Conservation (phyloP, 2,113 vertebrate genomes). For the Holacanthus passer region DNA sequence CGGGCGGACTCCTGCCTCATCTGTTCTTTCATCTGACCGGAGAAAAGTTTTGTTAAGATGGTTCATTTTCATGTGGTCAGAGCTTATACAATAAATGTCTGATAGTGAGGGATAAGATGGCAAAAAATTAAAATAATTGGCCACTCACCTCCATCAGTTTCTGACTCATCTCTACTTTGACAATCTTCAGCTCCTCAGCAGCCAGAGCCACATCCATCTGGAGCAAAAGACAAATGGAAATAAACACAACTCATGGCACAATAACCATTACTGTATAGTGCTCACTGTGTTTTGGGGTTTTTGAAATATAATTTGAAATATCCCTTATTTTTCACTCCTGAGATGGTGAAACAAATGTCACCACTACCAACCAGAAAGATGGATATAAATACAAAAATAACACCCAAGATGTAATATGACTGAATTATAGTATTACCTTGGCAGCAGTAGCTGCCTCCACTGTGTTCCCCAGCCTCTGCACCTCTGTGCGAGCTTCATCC, state of each 20-base stretch:
- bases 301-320: not conserved
- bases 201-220: constrained; percentile 80
- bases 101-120: not conserved
- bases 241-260: not conserved
- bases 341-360: too few relatives aligned
- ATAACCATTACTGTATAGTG: not conserved
- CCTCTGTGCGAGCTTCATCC: constrained; percentile 52
- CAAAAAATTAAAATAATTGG: not conserved
- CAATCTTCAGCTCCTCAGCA: constrained; percentile 82
- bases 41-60: not conserved
- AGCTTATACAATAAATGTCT: not conserved
- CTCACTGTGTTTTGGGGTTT: not conserved
- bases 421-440: constrained; percentile 69
- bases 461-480: constrained; percentile 72
- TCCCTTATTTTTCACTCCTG: too few relatives aligned
- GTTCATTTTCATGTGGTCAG: not conserved
- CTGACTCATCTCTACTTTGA: constrained; percentile 81
- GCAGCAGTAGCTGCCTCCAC: constrained; percentile 78
- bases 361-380: too few relatives aligned
- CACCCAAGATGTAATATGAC: too few relatives aligned
- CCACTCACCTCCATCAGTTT: constrained; percentile 82
- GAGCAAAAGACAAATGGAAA: not conserved
- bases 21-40: constrained; percentile 77
- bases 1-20: constrained; percentile 78
- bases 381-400: too few relatives aligned